These are phyloP conservation scores for Rhagium mordax DNA, from an alignment of 2,888 invertebrate genomes.

Conservation along the genomic window DNA sequence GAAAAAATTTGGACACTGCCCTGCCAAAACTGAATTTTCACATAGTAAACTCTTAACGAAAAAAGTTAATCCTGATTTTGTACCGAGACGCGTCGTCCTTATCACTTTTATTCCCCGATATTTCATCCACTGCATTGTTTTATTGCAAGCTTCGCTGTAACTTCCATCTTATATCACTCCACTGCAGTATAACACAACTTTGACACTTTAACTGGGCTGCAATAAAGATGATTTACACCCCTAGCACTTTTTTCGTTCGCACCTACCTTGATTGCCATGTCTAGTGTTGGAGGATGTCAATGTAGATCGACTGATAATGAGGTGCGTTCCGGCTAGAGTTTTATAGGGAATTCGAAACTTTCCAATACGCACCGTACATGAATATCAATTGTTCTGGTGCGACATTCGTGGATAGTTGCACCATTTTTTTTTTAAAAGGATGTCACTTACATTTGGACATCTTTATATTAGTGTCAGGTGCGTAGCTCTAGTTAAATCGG, in stretches of 20 bases:
- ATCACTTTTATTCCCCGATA: constrained; percentile 42
- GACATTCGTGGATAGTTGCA: constrained; percentile 37
- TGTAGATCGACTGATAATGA: constrained; percentile 58
- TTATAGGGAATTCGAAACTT: constrained; percentile 56
- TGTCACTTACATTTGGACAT: constrained; percentile 14
- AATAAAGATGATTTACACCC: constrained; percentile 40
- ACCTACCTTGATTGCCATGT: constrained; percentile 57
- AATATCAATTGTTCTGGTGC: constrained; percentile 44
- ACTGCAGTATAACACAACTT: constrained; percentile 21
- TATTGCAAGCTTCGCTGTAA: constrained; percentile 26
- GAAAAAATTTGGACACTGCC: no score
- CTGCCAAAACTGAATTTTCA: background rate
- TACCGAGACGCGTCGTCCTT: constrained; percentile 3
- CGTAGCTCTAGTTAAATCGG: background rate
- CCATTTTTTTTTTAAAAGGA: constrained; percentile 42
- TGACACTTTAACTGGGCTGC: constrained; percentile 32
- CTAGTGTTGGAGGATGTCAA: constrained; percentile 46
- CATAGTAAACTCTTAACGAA: background rate
- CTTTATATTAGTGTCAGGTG: constrained; percentile 4
- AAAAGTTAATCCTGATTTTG: background rate
- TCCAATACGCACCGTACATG: constrained; percentile 49
- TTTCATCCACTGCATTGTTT: constrained; percentile 28
- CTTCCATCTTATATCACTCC: constrained; percentile 33
- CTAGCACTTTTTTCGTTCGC: constrained; percentile 20
- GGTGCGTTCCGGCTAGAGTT: constrained; percentile 46